phyloP scores from a whole-genome alignment of 2,113 vertebrate species.

The Syngnathus typhle region DNA sequence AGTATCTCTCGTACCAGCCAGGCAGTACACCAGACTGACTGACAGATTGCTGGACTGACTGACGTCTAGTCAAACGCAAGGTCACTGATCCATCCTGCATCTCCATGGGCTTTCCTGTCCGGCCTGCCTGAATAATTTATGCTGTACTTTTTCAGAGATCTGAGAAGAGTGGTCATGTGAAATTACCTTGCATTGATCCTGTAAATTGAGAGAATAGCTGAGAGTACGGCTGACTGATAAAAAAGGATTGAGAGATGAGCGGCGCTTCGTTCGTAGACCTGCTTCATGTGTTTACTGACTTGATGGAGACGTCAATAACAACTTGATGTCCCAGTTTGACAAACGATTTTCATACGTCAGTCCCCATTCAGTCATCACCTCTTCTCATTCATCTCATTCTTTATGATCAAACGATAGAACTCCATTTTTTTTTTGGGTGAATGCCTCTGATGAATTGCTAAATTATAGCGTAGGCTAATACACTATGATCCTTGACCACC shows the following conservation, averaged over 20 bases:
- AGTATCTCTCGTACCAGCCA: constrained; percentile 10
- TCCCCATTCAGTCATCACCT: neutral
- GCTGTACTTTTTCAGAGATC: constrained; percentile 56
- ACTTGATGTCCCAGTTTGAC: constrained; percentile 27
- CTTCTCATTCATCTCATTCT: neutral
- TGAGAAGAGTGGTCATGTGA: constrained; percentile 52
- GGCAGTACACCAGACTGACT: constrained; percentile 13
- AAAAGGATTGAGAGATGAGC: constrained; percentile 23
- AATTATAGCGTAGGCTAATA: neutral
- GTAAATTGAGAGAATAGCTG: constrained; percentile 43
- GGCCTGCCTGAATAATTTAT: constrained; percentile 62
- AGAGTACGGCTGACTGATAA: constrained; percentile 4
- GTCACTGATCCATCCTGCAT: constrained; percentile 48
- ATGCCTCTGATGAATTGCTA: neutral
- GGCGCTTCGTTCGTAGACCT: constrained; percentile 6
- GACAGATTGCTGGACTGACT: constrained; percentile 37
- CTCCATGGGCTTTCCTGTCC: constrained; percentile 43
- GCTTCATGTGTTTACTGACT: constrained; percentile 24
- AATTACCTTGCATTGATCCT: constrained; percentile 62
- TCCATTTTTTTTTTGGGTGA: neutral
- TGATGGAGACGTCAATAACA: constrained; percentile 39
- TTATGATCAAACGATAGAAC: neutral
- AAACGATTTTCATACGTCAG: constrained; percentile 4
- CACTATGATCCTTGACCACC: constrained; percentile 23
- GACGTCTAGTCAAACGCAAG: constrained; percentile 48